phyloP scores from a whole-genome alignment of 2,113 vertebrate genomes.

The Phoenicopterus ruber region DNA sequence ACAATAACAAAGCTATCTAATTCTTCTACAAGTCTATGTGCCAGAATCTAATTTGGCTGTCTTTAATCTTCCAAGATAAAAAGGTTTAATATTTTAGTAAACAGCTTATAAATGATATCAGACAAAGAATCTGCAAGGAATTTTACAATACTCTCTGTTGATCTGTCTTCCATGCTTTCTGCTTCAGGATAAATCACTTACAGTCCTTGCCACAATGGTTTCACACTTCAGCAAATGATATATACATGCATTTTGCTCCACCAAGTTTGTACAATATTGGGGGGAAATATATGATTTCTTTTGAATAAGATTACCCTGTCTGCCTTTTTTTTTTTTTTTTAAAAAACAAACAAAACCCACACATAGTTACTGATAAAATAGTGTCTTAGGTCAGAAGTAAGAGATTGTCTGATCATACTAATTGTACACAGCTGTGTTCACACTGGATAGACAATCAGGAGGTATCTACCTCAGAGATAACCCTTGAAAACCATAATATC shows the following conservation, averaged over 20 bases:
- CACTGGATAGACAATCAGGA: background rate
- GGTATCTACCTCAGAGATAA: background rate
- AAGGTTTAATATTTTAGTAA: slow-evolving; percentile 38
- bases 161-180: background rate
- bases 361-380: background rate
- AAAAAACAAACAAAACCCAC: background rate
- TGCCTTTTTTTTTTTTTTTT: background rate
- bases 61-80: slow-evolving; percentile 52
- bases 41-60: slow-evolving; percentile 26
- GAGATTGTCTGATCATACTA: background rate
- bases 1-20: slow-evolving; percentile 27
- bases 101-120: slow-evolving; percentile 37
- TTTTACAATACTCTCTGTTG: background rate
- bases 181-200: background rate
- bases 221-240: background rate
- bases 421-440: background rate
- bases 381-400: background rate
- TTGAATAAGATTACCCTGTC: background rate
- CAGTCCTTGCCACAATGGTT: background rate
- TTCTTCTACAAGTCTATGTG: background rate
- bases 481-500: background rate
- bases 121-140: slow-evolving; percentile 2
- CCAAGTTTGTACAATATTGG: background rate
- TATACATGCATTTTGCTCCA: background rate
- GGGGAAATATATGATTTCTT: background rate